Conservation (phyloP, 2,888 invertebrate genomes). For the Pegoplata infirma region DNA sequence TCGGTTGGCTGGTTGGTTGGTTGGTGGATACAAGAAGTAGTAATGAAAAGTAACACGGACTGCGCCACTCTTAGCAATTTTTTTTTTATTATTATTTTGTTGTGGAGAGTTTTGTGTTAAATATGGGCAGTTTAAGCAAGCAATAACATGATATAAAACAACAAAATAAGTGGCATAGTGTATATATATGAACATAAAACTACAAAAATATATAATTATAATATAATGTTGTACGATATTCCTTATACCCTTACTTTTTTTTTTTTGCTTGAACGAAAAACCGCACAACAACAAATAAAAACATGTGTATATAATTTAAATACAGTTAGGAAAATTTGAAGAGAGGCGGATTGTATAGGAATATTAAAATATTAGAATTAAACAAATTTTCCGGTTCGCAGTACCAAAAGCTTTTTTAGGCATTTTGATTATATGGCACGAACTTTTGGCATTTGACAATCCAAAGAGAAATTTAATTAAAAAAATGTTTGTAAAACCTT, state of each 20-base stretch:
- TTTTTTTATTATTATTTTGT: too few species aligned
- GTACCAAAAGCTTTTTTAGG: too few species aligned
- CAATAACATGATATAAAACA: slow-evolving; percentile 60
- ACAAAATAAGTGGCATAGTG: slow-evolving; percentile 54
- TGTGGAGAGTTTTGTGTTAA: slow-evolving; percentile 48
- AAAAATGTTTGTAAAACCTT: too few species aligned
- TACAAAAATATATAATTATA: slow-evolving; percentile 56
- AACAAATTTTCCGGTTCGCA: too few species aligned
- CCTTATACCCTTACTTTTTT: slow-evolving; percentile 32
- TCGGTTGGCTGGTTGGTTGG: neutral
- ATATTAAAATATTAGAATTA: too few species aligned
- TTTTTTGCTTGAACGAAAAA: too few species aligned
- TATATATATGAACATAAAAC: neutral
- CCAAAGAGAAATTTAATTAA: too few species aligned
- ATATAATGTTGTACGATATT: slow-evolving; percentile 43
- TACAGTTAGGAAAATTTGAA: too few species aligned
- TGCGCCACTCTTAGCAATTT: slow-evolving; percentile 36
- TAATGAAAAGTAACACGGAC: slow-evolving; percentile 1
- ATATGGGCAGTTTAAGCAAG: slow-evolving; percentile 61
- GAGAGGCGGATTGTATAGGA: too few species aligned
- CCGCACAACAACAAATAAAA: slow-evolving; percentile 5
- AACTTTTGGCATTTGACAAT: too few species aligned
- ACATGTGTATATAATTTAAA: slow-evolving; percentile 7
- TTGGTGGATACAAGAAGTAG: neutral
- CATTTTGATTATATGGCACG: too few species aligned